Conservation (phyloP, 2,113 vertebrate genomes). For the Cochlearius cochlearius region DNA sequence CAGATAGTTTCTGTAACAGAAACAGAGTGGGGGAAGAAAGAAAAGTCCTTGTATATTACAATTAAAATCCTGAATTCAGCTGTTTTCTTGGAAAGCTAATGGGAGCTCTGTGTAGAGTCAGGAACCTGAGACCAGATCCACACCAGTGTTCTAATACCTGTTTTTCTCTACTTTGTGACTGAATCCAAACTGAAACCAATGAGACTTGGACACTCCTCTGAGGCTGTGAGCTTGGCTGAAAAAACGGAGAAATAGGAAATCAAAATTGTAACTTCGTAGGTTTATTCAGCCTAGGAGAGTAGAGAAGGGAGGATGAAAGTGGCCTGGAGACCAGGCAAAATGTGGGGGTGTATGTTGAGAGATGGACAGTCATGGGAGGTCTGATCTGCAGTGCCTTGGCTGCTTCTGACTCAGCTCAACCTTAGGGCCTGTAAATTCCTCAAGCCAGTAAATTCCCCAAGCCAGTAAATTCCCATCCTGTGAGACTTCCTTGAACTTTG, state of each 20-base stretch:
- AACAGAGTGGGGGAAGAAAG: rapidly evolving
- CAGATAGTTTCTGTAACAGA: background rate
- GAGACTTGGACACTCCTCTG: background rate
- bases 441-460: background rate
- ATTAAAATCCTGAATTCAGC: background rate
- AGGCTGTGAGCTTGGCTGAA: background rate
- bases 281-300: background rate
- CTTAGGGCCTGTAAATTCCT: background rate
- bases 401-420: background rate
- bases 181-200: background rate
- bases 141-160: background rate
- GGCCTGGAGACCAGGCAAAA: background rate
- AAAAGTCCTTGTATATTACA: background rate
- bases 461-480: background rate
- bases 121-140: background rate
- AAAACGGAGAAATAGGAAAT: background rate
- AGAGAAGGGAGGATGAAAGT: background rate
- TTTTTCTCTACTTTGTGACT: background rate
- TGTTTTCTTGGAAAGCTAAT: background rate
- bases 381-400: background rate
- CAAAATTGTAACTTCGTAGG: background rate
- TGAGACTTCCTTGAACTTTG: background rate
- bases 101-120: background rate
- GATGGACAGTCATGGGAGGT: background rate
- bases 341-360: background rate